A percentile compares a stretch with the other conserved stretches of the same genome.
phyloP scores from a whole-genome alignment of 2,113 vertebrate species.

The Apaloderma vittatum region DNA sequence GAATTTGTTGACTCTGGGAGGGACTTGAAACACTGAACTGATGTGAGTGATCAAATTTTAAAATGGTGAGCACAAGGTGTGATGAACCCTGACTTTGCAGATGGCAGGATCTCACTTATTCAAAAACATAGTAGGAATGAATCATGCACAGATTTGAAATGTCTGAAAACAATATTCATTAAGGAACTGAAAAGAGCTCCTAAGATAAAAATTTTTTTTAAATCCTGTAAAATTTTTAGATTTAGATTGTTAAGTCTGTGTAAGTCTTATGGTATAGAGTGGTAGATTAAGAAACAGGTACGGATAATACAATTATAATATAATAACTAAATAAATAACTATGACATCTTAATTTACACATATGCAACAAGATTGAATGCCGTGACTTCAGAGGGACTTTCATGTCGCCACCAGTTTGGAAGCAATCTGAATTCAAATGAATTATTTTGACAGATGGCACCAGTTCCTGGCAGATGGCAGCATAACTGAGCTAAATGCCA shows the following conservation, averaged over 20 bases:
- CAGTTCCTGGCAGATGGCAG: conserved; percentile 69
- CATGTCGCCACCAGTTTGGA: conserved; percentile 13
- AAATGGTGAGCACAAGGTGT: not conserved
- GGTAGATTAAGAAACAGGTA: not conserved
- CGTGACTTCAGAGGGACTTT: not conserved
- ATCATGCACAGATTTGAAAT: not conserved
- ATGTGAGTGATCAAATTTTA: not conserved
- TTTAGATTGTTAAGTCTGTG: not conserved
- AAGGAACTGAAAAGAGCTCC: not conserved
- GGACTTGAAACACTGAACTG: not conserved
- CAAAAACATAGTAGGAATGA: not conserved
- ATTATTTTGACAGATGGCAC: conserved; percentile 69
- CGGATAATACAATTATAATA: not conserved
- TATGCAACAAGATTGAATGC: not conserved
- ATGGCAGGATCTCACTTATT: not conserved
- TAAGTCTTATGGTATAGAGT: not conserved
- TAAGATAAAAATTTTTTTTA: not conserved
- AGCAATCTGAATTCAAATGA: conserved; percentile 57
- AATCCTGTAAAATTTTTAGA: not conserved
- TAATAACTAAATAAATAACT: not conserved
- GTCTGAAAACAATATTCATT: not conserved
- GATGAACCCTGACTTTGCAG: not conserved
- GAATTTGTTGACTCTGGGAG: not conserved
- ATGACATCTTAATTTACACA: not conserved
- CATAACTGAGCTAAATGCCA: conserved; percentile 65